Evolutionary conservation across 2,888 invertebrate genomes (phyloP).

Genomic region (Caenorhabditis virilis): DNA sequence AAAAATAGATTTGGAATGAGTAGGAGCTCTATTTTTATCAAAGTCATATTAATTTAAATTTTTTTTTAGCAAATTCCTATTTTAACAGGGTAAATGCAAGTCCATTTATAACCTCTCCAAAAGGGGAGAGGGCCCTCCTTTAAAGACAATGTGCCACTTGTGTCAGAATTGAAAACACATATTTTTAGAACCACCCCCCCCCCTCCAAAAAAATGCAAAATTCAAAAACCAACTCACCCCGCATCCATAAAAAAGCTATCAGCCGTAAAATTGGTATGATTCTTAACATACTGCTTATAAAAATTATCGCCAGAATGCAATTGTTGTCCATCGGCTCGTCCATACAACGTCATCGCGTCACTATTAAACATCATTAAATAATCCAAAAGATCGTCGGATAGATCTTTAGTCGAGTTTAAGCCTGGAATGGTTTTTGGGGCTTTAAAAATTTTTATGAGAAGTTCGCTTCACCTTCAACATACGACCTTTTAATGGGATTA

Average conservation of each 20-base stretch:
- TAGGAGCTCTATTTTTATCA: too few species aligned
- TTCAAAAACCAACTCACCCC: slow-evolving; percentile 18
- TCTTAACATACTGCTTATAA: slow-evolving; percentile 23
- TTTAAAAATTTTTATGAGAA: neutral
- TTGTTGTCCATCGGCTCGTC: slow-evolving; percentile 32
- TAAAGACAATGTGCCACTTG: too few species aligned
- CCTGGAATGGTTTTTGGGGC: slow-evolving; percentile 25
- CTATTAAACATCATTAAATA: slow-evolving; percentile 55
- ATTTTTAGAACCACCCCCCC: neutral
- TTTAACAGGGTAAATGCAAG: too few species aligned
- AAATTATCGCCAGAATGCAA: slow-evolving; percentile 39
- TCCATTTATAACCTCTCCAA: too few species aligned
- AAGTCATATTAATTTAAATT: too few species aligned
- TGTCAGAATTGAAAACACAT: neutral
- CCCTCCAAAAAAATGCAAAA: neutral
- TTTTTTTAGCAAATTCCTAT: too few species aligned
- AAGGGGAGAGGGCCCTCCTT: too few species aligned
- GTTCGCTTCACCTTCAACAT: slow-evolving; percentile 49
- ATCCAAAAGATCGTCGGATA: slow-evolving; percentile 54
- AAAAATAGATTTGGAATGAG: too few species aligned
- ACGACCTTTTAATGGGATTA: slow-evolving; percentile 56
- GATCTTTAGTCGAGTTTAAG: slow-evolving; percentile 52
- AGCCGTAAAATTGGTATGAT: slow-evolving; percentile 49
- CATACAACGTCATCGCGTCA: slow-evolving; percentile 44
- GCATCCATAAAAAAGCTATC: slow-evolving; percentile 54